A percentile compares a stretch with the other conserved stretches of the same genome.
Conservation (phyloP, 1,140 invertebrate species). For the Heliconius nattereri region DNA sequence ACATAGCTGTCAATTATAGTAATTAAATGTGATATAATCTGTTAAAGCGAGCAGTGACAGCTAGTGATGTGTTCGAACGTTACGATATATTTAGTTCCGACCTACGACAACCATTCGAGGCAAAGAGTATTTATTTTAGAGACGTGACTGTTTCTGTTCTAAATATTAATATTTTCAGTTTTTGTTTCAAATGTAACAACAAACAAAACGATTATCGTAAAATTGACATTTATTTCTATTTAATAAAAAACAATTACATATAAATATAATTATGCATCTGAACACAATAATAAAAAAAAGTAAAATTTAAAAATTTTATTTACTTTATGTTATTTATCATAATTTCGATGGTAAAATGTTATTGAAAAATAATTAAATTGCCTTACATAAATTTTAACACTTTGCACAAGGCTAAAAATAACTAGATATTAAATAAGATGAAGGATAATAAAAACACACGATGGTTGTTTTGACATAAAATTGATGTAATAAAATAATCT, state of each 20-base stretch:
- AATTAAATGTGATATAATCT: constrained; percentile 1
- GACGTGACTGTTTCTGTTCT: neutral
- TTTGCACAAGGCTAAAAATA: neutral
- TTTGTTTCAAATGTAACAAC: no score
- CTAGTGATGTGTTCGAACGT: constrained; percentile 29
- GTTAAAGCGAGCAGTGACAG: constrained; percentile 17
- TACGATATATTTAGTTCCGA: constrained; percentile 47
- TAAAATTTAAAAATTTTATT: no score
- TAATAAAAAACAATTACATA: no score
- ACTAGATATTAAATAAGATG: neutral
- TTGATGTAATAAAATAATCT: neutral
- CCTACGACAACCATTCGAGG: constrained; percentile 47
- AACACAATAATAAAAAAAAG: no score
- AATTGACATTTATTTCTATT: no score
- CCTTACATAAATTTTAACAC: neutral
- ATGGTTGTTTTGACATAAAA: neutral
- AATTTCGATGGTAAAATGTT: no score
- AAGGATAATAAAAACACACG: neutral
- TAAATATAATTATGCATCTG: no score
- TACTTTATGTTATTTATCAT: no score
- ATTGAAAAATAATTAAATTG: neutral
- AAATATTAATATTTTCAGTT: no score
- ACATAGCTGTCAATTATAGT: constrained; percentile 5
- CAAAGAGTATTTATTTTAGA: constrained; percentile 19
- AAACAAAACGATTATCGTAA: no score